A percentile compares a stretch with the other conserved stretches of the same genome.
phyloP scores from a whole-genome alignment of 30 jellyfish, hydroid and myxozoan species.

The Hydractinia symbiolongicarpus region DNA sequence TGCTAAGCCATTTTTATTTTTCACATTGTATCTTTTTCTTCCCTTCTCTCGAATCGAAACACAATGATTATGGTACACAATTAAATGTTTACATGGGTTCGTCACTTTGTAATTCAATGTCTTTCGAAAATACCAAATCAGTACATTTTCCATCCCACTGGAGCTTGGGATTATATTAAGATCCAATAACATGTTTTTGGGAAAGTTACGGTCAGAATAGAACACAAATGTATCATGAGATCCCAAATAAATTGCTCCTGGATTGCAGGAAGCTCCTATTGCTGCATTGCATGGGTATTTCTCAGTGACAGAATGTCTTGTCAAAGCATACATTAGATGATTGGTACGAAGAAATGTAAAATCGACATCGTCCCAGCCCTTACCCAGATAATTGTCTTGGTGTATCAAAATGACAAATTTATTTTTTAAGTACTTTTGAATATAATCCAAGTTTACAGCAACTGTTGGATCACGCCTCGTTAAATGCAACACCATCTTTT shows the following conservation, averaged over 20 bases:
- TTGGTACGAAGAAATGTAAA: slow-evolving; percentile 26
- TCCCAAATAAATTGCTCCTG: slow-evolving; percentile 42
- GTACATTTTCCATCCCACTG: slow-evolving; percentile 49
- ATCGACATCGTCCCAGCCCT: slow-evolving; percentile 79
- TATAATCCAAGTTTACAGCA: slow-evolving; percentile 49
- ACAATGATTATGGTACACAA: slow-evolving; percentile 50
- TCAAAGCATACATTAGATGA: slow-evolving; percentile 65
- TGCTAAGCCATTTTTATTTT: slow-evolving; percentile 36
- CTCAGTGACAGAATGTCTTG: slow-evolving; percentile 58
- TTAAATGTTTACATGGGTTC: slow-evolving; percentile 41
- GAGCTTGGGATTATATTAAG: slow-evolving; percentile 35
- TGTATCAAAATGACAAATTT: slow-evolving; percentile 56
- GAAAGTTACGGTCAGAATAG: slow-evolving; percentile 12
- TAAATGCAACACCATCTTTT: slow-evolving; percentile 55
- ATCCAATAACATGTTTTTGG: slow-evolving; percentile 11
- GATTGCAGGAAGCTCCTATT: slow-evolving; percentile 45
- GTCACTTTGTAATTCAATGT: slow-evolving; percentile 20
- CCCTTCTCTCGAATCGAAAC: slow-evolving; percentile 36
- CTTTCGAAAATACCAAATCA: slow-evolving; percentile 43
- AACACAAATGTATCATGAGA: slow-evolving; percentile 54
- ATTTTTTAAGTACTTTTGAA: slow-evolving; percentile 45
- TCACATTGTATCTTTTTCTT: slow-evolving; percentile 36
- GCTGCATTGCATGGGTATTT: slow-evolving; percentile 45
- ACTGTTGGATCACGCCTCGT: slow-evolving; percentile 74
- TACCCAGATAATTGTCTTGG: slow-evolving; percentile 68